phyloP scores from a whole-genome alignment of 2,888 invertebrate genomes.

The Thymelicus acteon region DNA sequence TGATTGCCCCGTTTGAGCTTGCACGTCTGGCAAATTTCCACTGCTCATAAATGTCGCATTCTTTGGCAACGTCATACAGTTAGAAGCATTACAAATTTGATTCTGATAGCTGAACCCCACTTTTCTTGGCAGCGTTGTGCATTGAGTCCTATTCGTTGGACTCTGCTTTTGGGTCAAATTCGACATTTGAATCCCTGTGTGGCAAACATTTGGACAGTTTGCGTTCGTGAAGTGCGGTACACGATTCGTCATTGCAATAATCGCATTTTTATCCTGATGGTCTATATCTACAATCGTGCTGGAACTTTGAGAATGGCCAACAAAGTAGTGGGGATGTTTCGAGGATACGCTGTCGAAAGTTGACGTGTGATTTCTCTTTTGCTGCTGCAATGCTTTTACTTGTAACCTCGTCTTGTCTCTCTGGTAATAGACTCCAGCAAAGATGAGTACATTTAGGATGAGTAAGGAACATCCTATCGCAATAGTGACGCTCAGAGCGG shows the following conservation, averaged over 20 bases:
- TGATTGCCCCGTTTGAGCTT: conserved; percentile 77
- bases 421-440: conserved; percentile 94
- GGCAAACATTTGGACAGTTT: conserved; percentile 85
- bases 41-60: conserved; percentile 82
- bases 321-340: conserved; percentile 92
- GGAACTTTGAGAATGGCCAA: conserved; percentile 91
- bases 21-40: conserved; percentile 78
- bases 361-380: conserved; percentile 85
- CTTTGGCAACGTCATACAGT: conserved; percentile 86
- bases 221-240: conserved; percentile 77
- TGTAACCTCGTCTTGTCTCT: conserved; percentile 91
- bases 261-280: conserved; percentile 87
- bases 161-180: conserved; percentile 75
- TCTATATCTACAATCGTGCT: conserved; percentile 94
- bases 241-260: conserved; percentile 79
- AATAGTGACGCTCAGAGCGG: conserved; percentile 91
- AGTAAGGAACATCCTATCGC: conserved; percentile 92
- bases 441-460: conserved; percentile 92
- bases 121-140: conserved; percentile 79
- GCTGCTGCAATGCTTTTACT: conserved; percentile 90
- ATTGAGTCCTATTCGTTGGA: conserved; percentile 74
- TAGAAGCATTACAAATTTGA: conserved; percentile 76
- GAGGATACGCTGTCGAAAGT: conserved; percentile 85
- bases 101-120: conserved; percentile 79
- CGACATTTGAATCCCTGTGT: conserved; percentile 85